phyloP scores from a whole-genome alignment of 2,888 invertebrate genomes.

The Gymnosoma rotundatum region DNA sequence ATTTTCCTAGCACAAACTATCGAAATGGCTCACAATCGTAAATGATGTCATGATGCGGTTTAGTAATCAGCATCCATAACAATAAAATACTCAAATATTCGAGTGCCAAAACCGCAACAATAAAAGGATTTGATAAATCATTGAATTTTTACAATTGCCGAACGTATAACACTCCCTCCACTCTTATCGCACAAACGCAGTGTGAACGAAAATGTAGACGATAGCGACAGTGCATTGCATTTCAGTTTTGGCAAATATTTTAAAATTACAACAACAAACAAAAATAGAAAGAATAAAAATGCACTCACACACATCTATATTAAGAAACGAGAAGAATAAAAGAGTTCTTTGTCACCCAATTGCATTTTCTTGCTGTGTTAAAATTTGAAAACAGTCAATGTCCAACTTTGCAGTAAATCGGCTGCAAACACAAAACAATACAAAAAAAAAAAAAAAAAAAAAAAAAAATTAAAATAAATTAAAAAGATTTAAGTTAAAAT shows the following conservation, averaged over 20 bases:
- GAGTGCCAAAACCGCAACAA: conserved; percentile 63
- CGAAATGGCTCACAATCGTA: conserved; percentile 32
- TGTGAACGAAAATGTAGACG: background rate
- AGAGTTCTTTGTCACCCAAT: conserved; percentile 61
- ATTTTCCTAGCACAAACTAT: conserved; percentile 31
- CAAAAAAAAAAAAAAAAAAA: no score
- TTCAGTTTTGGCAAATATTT: conserved; percentile 34
- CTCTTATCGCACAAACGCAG: background rate
- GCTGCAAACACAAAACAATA: background rate
- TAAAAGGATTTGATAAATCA: conserved; percentile 65
- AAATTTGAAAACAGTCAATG: background rate
- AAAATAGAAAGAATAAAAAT: conserved; percentile 9
- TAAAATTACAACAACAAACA: conserved; percentile 5
- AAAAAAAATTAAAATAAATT: background rate
- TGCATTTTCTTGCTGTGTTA: conserved; percentile 40
- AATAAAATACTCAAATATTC: conserved; percentile 58
- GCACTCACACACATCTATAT: conserved; percentile 28
- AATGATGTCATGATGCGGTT: conserved; percentile 62
- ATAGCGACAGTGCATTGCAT: background rate
- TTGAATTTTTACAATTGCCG: conserved; percentile 45
- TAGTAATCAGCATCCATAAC: conserved; percentile 62
- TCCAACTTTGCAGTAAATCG: background rate
- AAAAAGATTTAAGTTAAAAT: conserved; percentile 23
- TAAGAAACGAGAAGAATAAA: background rate
- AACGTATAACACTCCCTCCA: conserved; percentile 4